Evolutionary conservation across 92 coral and sea anemone genomes (phyloP), one percentile per base, ranked within the genome.

Genomic region (Paramuricea clavata): DNA sequence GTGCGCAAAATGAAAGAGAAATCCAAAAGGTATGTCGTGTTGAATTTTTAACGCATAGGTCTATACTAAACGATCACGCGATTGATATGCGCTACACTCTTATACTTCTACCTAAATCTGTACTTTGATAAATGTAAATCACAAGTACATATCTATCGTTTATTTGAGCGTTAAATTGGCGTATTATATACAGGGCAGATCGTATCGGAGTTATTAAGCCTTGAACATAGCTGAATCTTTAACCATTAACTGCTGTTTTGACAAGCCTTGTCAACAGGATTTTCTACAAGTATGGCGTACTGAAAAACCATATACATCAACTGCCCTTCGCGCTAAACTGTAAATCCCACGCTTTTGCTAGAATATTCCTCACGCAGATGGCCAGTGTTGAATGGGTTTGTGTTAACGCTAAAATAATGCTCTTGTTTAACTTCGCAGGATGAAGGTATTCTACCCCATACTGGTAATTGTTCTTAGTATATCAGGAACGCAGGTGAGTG

Each of bases 331-430:
- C 26, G 62, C 26, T 54, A 54, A 54, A 54, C 62, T 21, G 25
- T 5, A 2, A 5, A 21, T 54, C 62, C 27, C 62, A 21, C 62
- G 62, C 2, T 19, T 19, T 54, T 23, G 62, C 62, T 54, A 21
- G 62, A 54, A 54, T 21, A 54, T 54, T 54, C 62, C 5, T 54
- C 27, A 17, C 39, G 44, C 39, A 31, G 25, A 35, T 35, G 74
- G 74, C 74, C 74, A 30, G 41, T 31, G 39, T 67, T 31, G 41
- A 67, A 35, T 30, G 74, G 74, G 44, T 30, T 35, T 67, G 62
- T 7, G 62, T 31, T 76, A 76, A 76, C 82, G 65, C 49, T 76
- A 76, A 33, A 76, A 76, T 76, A 76, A 76, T 76, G 44, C 25
- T 54, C 82, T 76, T 49, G 59, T 76, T 76, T 52, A 49, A 35